phyloP scores from a whole-genome alignment of 2,888 invertebrate species.

The Cataglyphis livida region DNA sequence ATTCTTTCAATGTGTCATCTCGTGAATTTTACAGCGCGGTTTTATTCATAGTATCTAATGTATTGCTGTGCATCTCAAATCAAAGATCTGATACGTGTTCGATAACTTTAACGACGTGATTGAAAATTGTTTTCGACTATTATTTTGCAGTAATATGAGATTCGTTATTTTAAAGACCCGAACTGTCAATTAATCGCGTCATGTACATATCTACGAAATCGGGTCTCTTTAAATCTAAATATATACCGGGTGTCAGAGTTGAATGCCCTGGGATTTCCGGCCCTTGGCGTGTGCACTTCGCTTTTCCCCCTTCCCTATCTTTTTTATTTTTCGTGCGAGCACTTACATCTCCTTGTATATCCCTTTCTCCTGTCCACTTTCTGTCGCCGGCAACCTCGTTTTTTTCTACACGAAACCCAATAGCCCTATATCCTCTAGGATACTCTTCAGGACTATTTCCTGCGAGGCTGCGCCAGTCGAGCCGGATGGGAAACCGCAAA shows the following conservation, averaged over 20 bases:
- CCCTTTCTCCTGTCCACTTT: conserved; percentile 53
- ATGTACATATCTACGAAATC: conserved; percentile 68
- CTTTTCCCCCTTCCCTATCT: conserved; percentile 67
- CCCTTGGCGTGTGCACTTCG: conserved; percentile 75
- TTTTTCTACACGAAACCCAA: conserved; percentile 81
- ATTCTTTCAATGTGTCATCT: background rate
- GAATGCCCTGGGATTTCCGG: conserved; percentile 85
- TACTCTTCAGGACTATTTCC: conserved; percentile 85
- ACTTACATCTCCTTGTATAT: conserved; percentile 66
- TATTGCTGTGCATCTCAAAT: background rate
- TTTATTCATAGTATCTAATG: background rate
- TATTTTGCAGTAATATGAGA: background rate
- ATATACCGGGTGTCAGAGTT: conserved; percentile 80
- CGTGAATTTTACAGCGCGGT: background rate
- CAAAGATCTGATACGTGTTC: background rate
- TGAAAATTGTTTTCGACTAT: background rate
- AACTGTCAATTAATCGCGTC: conserved; percentile 10
- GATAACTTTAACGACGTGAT: conserved; percentile 1
- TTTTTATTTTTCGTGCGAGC: conserved; percentile 64
- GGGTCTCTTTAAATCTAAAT: conserved; percentile 83
- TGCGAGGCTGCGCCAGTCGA: conserved; percentile 76
- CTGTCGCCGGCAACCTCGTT: conserved; percentile 58
- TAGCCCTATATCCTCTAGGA: conserved; percentile 84
- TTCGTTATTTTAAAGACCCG: conserved; percentile 2
- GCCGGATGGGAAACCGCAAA: conserved; percentile 85